Percentiles rank a stretch among this genome's conserved stretches.
phyloP scores from a whole-genome alignment of 2,113 vertebrate species.

The Syngnathus floridae region DNA sequence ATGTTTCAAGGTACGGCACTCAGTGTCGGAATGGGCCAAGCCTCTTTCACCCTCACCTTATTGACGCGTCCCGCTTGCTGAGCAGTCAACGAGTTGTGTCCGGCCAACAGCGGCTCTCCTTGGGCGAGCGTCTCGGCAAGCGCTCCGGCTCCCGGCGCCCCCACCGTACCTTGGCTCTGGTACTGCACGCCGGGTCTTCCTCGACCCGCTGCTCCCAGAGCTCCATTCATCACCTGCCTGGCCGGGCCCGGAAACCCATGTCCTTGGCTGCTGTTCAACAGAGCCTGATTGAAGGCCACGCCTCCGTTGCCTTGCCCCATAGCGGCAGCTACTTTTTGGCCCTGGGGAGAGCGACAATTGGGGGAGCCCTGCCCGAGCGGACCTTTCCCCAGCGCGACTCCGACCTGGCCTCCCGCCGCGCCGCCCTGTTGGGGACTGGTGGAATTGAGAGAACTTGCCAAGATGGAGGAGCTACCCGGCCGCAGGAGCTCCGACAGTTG shows the following conservation, averaged over 20 bases:
- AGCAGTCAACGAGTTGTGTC: conserved; percentile 78
- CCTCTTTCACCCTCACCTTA: conserved; percentile 76
- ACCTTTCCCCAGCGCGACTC: conserved; percentile 82
- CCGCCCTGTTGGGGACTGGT: conserved; percentile 76
- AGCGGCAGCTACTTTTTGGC: conserved; percentile 80
- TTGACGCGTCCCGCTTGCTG: conserved; percentile 87
- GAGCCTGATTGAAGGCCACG: conserved; percentile 84
- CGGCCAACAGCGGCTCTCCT: conserved; percentile 81
- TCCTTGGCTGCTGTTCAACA: conserved; percentile 86
- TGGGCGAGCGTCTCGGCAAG: conserved; percentile 89
- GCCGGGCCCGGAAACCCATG: conserved; percentile 84
- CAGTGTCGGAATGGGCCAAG: background rate
- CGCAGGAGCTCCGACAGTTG: conserved; percentile 94
- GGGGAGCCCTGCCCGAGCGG: conserved; percentile 80
- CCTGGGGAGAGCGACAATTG: conserved; percentile 81
- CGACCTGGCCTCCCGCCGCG: conserved; percentile 77
- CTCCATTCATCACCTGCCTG: conserved; percentile 92
- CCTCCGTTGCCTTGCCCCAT: conserved; percentile 77
- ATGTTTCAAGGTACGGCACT: no score
- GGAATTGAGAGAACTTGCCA: conserved; percentile 77
- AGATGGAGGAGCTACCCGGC: conserved; percentile 77
- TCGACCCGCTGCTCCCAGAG: conserved; percentile 80
- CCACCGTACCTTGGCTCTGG: conserved; percentile 82
- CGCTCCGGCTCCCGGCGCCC: conserved; percentile 80
- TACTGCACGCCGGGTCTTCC: conserved; percentile 86